These are phyloP conservation scores for Hylaeus volcanicus DNA, from an alignment of 1,140 invertebrate genomes.

Conservation along the genomic window DNA sequence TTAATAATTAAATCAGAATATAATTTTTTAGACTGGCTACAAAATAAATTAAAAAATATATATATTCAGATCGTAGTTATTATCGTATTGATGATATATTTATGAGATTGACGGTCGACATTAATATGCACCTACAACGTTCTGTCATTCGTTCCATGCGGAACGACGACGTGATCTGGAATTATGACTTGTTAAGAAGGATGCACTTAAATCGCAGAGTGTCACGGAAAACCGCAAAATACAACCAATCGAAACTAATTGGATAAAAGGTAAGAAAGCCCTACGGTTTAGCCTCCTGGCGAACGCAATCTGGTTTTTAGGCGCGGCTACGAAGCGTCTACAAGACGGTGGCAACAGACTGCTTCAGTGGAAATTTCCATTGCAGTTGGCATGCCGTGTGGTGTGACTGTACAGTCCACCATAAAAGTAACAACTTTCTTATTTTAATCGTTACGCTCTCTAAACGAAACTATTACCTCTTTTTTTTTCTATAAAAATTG, in stretches of 20 bases:
- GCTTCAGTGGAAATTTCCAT: slow-evolving; percentile 76
- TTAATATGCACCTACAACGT: background rate
- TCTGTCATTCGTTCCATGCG: background rate
- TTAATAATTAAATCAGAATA: background rate
- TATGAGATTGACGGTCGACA: background rate
- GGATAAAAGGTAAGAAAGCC: slow-evolving; percentile 50
- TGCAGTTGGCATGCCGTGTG: slow-evolving; percentile 73
- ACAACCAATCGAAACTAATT: background rate
- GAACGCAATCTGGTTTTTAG: slow-evolving; percentile 71
- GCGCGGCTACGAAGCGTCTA: slow-evolving; percentile 61
- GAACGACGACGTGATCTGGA: too few relatives aligned
- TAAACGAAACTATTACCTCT: background rate
- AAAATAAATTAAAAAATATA: background rate
- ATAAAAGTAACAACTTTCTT: slow-evolving; percentile 60
- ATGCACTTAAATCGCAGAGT: background rate
- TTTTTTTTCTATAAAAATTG: background rate
- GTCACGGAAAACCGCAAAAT: background rate
- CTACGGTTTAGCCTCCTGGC: slow-evolving; percentile 57
- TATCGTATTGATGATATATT: background rate
- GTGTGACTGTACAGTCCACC: slow-evolving; percentile 70
- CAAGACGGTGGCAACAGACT: slow-evolving; percentile 62
- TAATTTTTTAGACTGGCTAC: too few relatives aligned
- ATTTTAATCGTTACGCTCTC: background rate
- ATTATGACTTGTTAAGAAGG: background rate
- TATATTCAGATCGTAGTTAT: background rate